A percentile compares a stretch with the other conserved stretches of the same genome.
phyloP scores from a whole-genome alignment of 2,113 vertebrate species.

The Numenius arquata region DNA sequence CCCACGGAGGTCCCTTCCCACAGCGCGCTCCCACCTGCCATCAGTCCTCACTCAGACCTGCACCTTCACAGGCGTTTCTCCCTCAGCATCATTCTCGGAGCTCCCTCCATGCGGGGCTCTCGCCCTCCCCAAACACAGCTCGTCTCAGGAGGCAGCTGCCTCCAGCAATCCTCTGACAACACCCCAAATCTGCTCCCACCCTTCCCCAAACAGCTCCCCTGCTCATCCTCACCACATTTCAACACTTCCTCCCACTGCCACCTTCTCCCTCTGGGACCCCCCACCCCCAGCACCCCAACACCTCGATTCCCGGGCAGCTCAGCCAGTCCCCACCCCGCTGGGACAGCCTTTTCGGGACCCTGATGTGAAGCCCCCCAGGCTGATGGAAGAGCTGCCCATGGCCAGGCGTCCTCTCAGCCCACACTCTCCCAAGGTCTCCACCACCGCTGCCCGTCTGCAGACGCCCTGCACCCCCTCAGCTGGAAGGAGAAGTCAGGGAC shows the following conservation, averaged over 20 bases:
- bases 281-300: not conserved
- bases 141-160: not conserved
- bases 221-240: not conserved
- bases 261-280: not conserved
- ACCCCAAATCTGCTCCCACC: not conserved
- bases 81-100: not conserved
- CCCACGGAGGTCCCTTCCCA: not conserved
- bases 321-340: not conserved
- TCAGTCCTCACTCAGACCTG: not conserved
- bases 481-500: not conserved
- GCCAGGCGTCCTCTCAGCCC: not conserved
- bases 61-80: not conserved
- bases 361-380: too few relatives aligned
- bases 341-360: not conserved
- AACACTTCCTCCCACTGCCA: not conserved
- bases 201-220: not conserved
- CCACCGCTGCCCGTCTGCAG: fast-evolving
- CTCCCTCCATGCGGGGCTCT: not conserved
- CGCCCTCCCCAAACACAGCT: fast-evolving
- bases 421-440: not conserved
- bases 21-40: fast-evolving
- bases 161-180: not conserved
- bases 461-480: not conserved
- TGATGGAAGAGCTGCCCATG: not conserved
- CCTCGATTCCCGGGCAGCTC: not conserved